phyloP scores from a whole-genome alignment of 2,797 vertebrate species.

The Labroides dimidiatus region DNA sequence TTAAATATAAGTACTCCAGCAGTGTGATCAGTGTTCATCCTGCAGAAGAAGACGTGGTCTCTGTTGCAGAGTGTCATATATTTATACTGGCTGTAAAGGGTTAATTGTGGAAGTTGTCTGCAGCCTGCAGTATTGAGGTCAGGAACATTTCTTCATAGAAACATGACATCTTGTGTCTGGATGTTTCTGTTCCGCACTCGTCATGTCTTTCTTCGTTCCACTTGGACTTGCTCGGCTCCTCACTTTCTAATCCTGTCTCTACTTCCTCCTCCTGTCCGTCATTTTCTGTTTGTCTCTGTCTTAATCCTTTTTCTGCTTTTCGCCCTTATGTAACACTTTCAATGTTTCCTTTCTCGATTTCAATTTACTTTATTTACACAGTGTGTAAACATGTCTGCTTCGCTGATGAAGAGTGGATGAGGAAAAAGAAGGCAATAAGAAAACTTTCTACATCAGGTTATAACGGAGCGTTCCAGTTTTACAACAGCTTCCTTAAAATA shows the following conservation, averaged over 20 bases:
- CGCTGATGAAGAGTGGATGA: neutral
- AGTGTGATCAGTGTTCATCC: no score
- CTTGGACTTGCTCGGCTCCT: no score
- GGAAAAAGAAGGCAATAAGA: neutral
- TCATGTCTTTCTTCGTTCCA: constrained; percentile 4
- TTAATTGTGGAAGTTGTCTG: neutral
- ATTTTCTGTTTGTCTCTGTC: constrained; percentile 8
- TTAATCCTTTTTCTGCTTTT: constrained; percentile 13
- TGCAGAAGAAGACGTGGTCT: neutral
- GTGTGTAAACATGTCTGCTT: neutral
- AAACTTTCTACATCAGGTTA: neutral
- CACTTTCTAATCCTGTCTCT: constrained; percentile 20
- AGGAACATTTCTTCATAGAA: neutral
- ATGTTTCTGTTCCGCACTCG: neutral
- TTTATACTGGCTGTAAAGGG: neutral
- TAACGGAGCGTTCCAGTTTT: no score
- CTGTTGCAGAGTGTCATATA: neutral
- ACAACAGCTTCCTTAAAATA: no score
- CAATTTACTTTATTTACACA: neutral
- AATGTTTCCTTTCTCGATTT: neutral
- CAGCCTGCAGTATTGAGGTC: neutral
- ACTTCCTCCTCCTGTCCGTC: constrained; percentile 9
- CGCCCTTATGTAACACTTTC: constrained; percentile 2
- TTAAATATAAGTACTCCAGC: no score
- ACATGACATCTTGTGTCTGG: neutral